These are phyloP conservation scores for Macrotus californicus DNA, from an alignment of 2,113 vertebrate genomes.

Conservation along the genomic window DNA sequence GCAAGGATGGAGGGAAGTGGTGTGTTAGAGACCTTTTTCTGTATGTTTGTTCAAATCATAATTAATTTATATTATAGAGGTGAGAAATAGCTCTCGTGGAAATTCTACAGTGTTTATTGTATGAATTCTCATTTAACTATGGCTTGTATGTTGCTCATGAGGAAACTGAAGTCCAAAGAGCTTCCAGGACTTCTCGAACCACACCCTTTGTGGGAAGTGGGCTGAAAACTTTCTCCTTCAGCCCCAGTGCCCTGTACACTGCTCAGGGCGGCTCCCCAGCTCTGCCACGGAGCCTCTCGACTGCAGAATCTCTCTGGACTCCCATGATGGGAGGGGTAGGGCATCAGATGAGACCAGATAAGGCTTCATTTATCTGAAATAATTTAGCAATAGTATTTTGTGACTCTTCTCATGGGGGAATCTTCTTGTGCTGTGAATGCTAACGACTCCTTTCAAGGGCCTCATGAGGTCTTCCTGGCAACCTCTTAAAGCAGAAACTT, in stretches of 20 bases:
- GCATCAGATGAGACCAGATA: neutral
- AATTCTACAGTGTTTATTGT: neutral
- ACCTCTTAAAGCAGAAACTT: neutral
- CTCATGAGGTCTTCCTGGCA: neutral
- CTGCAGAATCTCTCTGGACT: neutral
- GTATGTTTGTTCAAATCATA: neutral
- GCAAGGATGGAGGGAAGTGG: neutral
- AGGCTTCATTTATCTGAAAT: slow-evolving; percentile 1
- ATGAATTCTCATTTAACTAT: neutral
- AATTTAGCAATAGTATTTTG: neutral
- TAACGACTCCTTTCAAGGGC: neutral
- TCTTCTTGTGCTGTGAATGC: neutral
- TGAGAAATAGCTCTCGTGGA: neutral
- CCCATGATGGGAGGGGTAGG: neutral
- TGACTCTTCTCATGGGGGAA: neutral
- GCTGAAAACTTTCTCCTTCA: neutral
- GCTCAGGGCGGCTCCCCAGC: neutral
- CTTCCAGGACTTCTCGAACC: neutral
- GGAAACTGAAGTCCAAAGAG: neutral
- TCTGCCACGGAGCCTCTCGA: neutral
- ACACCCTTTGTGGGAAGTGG: neutral
- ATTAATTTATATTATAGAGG: neutral
- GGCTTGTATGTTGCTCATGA: neutral
- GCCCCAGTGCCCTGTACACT: neutral
- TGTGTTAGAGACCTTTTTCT: neutral